Conservation (phyloP, 2,113 vertebrate genomes). For the Ceyx melanurus region DNA sequence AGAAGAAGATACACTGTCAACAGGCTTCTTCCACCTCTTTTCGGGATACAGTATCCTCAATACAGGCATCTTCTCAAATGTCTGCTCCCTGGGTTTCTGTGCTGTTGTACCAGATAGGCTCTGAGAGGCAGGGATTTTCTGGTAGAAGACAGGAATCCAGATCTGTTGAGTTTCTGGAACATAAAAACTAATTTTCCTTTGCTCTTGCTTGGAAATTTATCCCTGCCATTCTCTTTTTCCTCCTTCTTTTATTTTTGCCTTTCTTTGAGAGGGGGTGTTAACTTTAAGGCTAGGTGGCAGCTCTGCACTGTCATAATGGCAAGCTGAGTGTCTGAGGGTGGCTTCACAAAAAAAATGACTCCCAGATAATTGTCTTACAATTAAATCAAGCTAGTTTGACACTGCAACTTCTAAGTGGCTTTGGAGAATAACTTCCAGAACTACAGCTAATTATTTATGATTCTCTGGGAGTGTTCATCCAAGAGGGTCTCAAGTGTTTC, state of each 20-base stretch:
- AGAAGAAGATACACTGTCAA: not conserved
- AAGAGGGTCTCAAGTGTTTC: not conserved
- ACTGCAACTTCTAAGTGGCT: not conserved
- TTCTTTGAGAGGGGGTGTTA: not conserved
- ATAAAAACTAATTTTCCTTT: not conserved
- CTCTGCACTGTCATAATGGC: not conserved
- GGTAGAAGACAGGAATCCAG: not conserved
- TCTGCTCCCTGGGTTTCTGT: not conserved
- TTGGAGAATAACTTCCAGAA: slow-evolving; percentile 15
- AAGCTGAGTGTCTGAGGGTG: not conserved
- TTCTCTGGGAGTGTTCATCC: not conserved
- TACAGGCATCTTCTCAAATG: not conserved
- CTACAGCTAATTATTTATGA: not conserved
- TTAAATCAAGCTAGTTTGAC: not conserved
- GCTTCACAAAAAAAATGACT: not conserved
- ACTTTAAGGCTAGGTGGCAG: not conserved
- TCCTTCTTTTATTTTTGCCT: not conserved
- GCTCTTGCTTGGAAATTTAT: not conserved
- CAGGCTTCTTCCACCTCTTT: not conserved
- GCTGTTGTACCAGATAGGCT: not conserved
- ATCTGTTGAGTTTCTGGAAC: not conserved
- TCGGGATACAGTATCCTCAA: not conserved
- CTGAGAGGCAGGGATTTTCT: not conserved
- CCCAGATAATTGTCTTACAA: not conserved
- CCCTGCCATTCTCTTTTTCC: not conserved